These are phyloP conservation scores for Terrapene triunguis DNA, from an alignment of 2,113 vertebrate species.

Conservation along the genomic window DNA sequence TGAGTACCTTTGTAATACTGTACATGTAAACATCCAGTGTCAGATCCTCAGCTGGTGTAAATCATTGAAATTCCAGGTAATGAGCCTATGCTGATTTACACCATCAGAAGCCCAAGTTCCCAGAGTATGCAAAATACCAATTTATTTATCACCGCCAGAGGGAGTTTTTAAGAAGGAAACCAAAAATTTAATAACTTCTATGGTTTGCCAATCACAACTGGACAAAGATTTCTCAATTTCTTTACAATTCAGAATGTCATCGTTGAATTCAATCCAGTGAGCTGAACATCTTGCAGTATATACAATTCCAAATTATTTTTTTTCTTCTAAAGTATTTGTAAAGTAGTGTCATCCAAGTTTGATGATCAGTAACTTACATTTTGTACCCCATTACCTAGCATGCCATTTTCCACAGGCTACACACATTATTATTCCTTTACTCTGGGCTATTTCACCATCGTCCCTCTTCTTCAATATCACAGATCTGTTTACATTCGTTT, in stretches of 20 bases:
- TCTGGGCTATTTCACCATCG: background rate
- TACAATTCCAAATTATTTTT: background rate
- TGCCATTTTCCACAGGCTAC: background rate
- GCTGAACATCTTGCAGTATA: background rate
- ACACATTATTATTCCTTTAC: background rate
- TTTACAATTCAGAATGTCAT: background rate
- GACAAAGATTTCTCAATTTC: background rate
- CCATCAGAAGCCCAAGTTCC: accelerated
- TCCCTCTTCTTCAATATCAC: background rate
- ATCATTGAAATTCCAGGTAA: accelerated
- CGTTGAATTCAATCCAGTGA: background rate
- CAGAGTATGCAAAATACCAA: background rate
- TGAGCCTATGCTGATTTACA: accelerated
- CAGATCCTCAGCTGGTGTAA: background rate
- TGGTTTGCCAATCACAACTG: accelerated
- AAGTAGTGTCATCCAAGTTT: background rate
- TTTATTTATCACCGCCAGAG: accelerated
- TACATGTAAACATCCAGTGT: accelerated
- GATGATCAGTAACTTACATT: background rate
- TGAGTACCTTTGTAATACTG: background rate
- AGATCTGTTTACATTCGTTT: background rate
- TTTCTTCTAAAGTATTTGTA: background rate
- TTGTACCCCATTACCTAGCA: background rate
- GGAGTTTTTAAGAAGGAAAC: background rate
- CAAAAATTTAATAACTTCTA: accelerated